Evolutionary conservation across 2,888 invertebrate species (phyloP), one percentile per base, ranked within the genome.

Genomic region (Galeopsomyia nigrocyanea): DNA sequence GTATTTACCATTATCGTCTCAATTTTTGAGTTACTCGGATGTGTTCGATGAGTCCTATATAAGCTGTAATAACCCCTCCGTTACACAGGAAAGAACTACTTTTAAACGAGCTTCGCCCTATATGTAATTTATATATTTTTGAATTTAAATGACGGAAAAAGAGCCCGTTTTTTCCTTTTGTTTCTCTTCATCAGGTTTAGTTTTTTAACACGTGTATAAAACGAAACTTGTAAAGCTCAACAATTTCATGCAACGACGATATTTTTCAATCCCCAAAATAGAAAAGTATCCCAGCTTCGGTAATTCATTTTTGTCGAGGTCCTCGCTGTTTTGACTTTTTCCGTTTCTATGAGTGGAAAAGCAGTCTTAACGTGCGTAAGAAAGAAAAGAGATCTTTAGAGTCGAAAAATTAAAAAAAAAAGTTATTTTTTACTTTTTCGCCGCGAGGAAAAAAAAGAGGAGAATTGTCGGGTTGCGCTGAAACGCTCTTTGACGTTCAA

Each of bases 401-500:
- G 13, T 3, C 39, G 39, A 39, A 71, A 71, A 66, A 60, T 67
- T 62, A 70, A 67, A 22, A 74, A 70, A 2, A 26, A 7, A 39
- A 5, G 55, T 74, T 64, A 64, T 67, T 74, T 74, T 67, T 71
- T 68, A 70, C 60, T 66, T 74, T 39, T 74, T 55, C 47, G 63
- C 64, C 53, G 50, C 7, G 10, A 39, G 39, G 39, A 39, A 71
- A 68, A 74, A 68, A 49, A 61, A 55, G 21, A 39, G 60, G 60
- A 66, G 14, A 66, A 62, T 63, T 50, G 68, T 75, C 71, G 39
- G 68, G 26, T 61, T 57, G 26, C 66, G 71, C 22, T 65, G 39
- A 53, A 6, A 72, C 67, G 60, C 67, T 72, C 72, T 73, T 68
- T 71, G 68, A 73, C 62, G 56, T 71, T 75, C 62, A 65, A 65